Evolutionary conservation across 2,113 vertebrate species (phyloP).

Genomic region (Sapajus apella): DNA sequence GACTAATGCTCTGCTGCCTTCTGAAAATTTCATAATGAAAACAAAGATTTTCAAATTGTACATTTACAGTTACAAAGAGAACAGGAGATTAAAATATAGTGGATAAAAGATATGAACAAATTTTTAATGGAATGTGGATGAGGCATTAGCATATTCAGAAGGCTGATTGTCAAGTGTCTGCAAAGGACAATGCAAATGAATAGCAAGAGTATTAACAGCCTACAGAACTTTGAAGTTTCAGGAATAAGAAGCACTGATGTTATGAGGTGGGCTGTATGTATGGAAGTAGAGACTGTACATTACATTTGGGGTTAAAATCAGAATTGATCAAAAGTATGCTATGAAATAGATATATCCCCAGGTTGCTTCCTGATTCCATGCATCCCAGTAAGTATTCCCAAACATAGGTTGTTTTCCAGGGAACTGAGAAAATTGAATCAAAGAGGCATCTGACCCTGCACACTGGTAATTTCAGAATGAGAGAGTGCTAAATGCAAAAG

Average conservation of each 20-base stretch:
- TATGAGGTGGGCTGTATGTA: neutral
- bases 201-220: neutral
- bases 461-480: neutral
- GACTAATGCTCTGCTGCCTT: neutral
- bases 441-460: neutral
- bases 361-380: neutral
- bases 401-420: neutral
- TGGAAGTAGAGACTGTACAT: no score
- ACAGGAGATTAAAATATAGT: neutral
- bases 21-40: neutral
- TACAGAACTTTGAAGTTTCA: neutral
- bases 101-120: neutral
- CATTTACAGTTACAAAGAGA: neutral
- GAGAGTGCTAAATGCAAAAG: neutral
- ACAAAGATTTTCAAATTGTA: neutral
- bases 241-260: neutral
- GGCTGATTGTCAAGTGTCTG: neutral
- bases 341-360: neutral
- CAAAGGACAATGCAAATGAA: neutral
- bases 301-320: neutral
- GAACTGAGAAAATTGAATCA: neutral
- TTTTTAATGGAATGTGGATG: neutral
- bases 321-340: neutral
- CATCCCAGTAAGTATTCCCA: neutral
- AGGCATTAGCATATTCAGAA: neutral